Evolutionary conservation across 2,888 invertebrate species (phyloP).

Genomic region (Phorcus lineatus): DNA sequence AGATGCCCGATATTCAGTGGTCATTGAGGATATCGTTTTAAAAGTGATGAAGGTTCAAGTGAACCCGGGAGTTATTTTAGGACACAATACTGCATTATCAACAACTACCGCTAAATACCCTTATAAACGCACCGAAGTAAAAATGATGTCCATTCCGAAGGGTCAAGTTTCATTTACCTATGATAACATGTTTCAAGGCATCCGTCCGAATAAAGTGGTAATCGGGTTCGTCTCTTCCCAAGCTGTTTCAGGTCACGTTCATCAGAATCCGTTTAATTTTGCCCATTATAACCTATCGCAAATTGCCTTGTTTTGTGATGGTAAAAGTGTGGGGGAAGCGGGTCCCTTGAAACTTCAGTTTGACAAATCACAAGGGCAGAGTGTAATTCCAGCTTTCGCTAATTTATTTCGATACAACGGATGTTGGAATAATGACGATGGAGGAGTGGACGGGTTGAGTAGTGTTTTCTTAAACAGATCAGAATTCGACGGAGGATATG

Average conservation of each 20-base stretch:
- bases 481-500: background rate
- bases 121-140: background rate
- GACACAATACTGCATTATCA: constrained; percentile 11
- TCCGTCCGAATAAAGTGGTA: background rate
- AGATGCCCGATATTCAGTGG: background rate
- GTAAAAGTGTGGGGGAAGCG: background rate
- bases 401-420: background rate
- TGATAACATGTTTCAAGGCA: background rate
- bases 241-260: background rate
- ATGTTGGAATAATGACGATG: background rate
- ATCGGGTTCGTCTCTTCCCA: background rate
- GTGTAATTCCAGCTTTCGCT: background rate
- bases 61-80: constrained; percentile 40
- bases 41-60: constrained; percentile 16
- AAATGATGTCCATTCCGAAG: background rate
- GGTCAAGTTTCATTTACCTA: background rate
- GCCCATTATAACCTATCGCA: background rate
- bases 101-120: background rate
- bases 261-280: background rate
- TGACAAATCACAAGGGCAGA: too few species aligned
- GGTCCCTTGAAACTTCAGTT: too few species aligned
- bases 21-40: constrained; percentile 1
- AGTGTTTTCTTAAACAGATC: background rate
- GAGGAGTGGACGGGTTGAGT: background rate
- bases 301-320: background rate